These are phyloP conservation scores for Dastarcus helophoroides DNA, from an alignment of 2,888 invertebrate species.

Conservation along the genomic window DNA sequence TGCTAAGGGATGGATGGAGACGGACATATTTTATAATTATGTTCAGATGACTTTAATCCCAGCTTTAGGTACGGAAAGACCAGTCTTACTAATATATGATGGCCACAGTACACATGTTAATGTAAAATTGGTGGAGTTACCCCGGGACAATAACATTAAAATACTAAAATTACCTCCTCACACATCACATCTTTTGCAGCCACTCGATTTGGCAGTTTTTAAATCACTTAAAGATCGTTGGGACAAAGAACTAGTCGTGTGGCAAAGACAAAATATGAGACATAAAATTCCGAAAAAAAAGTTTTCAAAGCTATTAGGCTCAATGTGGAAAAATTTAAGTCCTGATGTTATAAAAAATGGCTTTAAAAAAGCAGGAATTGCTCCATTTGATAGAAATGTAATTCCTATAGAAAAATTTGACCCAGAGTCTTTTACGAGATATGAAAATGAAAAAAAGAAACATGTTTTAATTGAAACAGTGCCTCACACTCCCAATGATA, in stretches of 20 bases:
- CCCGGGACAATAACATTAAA: constrained; percentile 15
- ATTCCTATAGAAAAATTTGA: too few species aligned
- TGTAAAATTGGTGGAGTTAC: constrained; percentile 14
- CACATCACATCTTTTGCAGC: constrained; percentile 21
- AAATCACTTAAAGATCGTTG: constrained; percentile 12
- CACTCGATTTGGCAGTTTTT: constrained; percentile 22
- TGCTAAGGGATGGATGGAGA: constrained; percentile 21
- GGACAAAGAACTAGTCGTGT: constrained; percentile 9
- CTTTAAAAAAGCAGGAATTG: too few species aligned
- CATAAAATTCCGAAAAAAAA: too few species aligned
- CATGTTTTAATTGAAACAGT: too few species aligned
- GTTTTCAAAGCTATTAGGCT: too few species aligned
- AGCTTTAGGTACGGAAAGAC: constrained; percentile 19
- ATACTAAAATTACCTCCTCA: constrained; percentile 26
- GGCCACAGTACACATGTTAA: constrained; percentile 24
- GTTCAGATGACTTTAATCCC: constrained; percentile 22
- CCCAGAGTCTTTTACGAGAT: too few species aligned
- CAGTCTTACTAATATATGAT: constrained; percentile 25
- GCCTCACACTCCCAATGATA: too few species aligned
- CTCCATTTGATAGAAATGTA: too few species aligned
- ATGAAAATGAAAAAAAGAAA: too few species aligned
- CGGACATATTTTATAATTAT: constrained; percentile 24
- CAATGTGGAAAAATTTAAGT: too few species aligned
- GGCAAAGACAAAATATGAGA: too few species aligned
- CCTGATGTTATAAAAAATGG: too few species aligned